Conservation (phyloP, 2,113 vertebrate species). For the Drymodes brunneopygia region DNA sequence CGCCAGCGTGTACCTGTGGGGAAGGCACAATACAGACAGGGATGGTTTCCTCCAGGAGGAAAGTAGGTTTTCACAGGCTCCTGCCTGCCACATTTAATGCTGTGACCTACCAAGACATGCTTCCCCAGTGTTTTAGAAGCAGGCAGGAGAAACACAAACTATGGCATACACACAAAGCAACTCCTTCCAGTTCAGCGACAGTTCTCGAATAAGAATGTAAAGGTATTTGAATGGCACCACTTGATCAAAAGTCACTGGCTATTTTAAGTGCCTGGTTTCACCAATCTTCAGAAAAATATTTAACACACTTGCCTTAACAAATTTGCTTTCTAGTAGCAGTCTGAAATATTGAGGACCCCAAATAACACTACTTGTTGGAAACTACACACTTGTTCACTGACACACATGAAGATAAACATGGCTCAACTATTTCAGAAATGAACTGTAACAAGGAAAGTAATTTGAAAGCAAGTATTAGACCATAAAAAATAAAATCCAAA, state of each 20-base stretch:
- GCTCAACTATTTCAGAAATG: neutral
- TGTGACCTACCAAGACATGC: neutral
- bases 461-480: neutral
- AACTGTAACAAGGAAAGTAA: neutral
- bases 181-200: neutral
- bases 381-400: neutral
- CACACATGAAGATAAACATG: neutral
- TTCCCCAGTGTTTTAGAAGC: neutral
- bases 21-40: neutral
- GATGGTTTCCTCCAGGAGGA: fast-evolving
- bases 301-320: neutral
- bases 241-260: neutral
- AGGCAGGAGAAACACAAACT: neutral
- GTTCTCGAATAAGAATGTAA: neutral
- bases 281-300: neutral
- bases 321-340: neutral
- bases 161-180: neutral
- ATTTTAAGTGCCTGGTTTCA: neutral
- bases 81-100: neutral
- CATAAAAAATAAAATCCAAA: neutral
- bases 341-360: neutral
- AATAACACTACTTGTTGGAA: neutral
- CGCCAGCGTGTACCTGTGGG: conserved; percentile 90
- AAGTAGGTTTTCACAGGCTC: neutral
- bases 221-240: neutral